Evolutionary conservation across 2,888 invertebrate species (phyloP).

Genomic region (Caenorhabditis virilis): DNA sequence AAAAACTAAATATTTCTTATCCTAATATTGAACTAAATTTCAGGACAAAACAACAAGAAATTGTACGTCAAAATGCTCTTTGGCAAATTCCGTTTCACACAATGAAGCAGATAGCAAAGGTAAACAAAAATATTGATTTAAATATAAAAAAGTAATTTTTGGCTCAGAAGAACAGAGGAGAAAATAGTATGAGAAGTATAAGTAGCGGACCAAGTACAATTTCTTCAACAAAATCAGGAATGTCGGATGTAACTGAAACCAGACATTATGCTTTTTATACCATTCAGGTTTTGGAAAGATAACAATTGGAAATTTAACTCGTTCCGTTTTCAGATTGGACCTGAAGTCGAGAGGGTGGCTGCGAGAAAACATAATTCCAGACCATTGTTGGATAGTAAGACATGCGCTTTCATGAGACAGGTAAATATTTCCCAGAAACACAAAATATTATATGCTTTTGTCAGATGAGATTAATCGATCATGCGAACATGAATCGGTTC

Average conservation of each 20-base stretch:
- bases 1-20: no score
- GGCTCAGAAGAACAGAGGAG: conserved; percentile 19
- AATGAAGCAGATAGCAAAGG: conserved; percentile 16
- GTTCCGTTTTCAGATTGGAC: conserved; percentile 21
- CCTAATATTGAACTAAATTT: no score
- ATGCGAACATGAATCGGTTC: conserved; percentile 63
- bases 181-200: conserved; percentile 38
- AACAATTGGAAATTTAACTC: no score
- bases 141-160: conserved; percentile 1
- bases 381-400: conserved; percentile 24
- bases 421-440: no score
- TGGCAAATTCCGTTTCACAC: conserved; percentile 48
- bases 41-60: conserved; percentile 29
- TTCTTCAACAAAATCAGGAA: conserved; percentile 35
- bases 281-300: not conserved
- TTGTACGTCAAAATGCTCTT: conserved; percentile 38
- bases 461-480: conserved; percentile 50
- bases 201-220: conserved; percentile 44
- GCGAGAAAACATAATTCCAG: conserved; percentile 34
- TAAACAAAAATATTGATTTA: no score
- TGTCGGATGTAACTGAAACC: conserved; percentile 35
- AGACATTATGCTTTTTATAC: conserved; percentile 31
- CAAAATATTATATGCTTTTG: conserved; percentile 11
- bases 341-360: conserved; percentile 32
- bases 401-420: conserved; percentile 31